Percentiles rank a stretch among this genome's conserved stretches.
phyloP scores from a whole-genome alignment of 1,140 invertebrate species.

The Scaptodrosophila lebanonensis region DNA sequence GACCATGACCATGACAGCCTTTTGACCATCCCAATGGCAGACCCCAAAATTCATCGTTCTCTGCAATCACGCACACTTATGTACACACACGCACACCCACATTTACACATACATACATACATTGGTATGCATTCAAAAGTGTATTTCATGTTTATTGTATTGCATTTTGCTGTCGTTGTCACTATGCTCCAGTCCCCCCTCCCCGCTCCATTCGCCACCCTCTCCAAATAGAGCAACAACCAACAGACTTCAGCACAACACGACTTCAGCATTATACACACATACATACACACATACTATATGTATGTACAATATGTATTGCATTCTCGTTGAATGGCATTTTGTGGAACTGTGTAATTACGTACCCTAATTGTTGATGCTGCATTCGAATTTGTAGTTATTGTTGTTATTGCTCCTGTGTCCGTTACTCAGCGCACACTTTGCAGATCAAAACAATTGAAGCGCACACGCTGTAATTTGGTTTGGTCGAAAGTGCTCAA shows the following conservation, averaged over 20 bases:
- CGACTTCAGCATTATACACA: too few relatives aligned
- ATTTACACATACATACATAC: neutral
- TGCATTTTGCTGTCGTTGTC: constrained; percentile 43
- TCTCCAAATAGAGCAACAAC: too few relatives aligned
- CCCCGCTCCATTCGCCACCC: neutral
- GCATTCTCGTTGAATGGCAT: neutral
- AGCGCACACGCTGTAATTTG: constrained; percentile 41
- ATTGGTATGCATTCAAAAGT: constrained; percentile 22
- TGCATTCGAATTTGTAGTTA: constrained; percentile 9
- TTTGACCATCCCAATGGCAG: too few relatives aligned
- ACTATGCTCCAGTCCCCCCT: neutral
- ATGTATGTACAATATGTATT: neutral
- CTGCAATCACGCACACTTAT: too few relatives aligned
- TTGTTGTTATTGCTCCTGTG: constrained; percentile 18
- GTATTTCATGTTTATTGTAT: constrained; percentile 63
- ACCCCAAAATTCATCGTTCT: too few relatives aligned
- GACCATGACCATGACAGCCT: too few relatives aligned
- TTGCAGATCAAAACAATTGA: constrained; percentile 38
- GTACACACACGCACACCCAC: constrained; percentile 3
- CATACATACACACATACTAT: too few relatives aligned
- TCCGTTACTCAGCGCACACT: constrained; percentile 34
- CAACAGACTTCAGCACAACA: too few relatives aligned
- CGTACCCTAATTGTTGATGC: constrained; percentile 45
- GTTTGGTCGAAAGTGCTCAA: too few relatives aligned
- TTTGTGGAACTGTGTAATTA: constrained; percentile 31